Evolutionary conservation across 2,113 vertebrate genomes (phyloP).

Genomic region (Chionis minor): DNA sequence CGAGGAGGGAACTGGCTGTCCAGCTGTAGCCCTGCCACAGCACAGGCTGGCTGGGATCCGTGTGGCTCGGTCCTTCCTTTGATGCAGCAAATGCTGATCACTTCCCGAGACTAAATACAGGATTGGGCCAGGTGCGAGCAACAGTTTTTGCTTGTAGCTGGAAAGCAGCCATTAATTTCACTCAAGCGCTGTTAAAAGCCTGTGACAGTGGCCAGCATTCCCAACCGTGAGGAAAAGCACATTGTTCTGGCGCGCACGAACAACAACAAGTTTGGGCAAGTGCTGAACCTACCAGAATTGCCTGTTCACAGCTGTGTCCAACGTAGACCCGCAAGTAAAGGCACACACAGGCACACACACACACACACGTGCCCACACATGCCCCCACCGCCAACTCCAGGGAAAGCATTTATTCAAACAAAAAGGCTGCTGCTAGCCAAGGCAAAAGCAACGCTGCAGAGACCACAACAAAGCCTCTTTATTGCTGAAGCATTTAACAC

Average conservation of each 20-base stretch:
- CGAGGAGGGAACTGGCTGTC: neutral
- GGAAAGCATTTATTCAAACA: constrained; percentile 28
- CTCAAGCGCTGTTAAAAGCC: neutral
- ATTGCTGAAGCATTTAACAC: constrained; percentile 21
- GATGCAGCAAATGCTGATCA: neutral
- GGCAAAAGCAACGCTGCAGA: constrained; percentile 34
- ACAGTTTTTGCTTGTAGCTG: neutral
- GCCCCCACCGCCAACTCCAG: neutral
- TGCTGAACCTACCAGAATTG: constrained; percentile 7
- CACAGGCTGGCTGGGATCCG: neutral
- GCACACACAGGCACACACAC: neutral
- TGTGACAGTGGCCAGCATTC: neutral
- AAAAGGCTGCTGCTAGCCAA: constrained; percentile 26
- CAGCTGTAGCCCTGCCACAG: neutral
- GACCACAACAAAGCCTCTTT: constrained; percentile 63
- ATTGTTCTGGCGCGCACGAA: rapidly evolving
- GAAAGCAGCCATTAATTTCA: neutral
- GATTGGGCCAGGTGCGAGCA: neutral
- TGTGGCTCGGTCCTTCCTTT: neutral
- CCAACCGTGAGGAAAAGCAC: neutral
- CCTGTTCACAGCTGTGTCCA: neutral
- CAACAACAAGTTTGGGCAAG: constrained; percentile 1
- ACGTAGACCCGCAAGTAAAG: neutral
- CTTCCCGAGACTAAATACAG: neutral
- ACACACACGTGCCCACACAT: neutral